Evolutionary conservation across 1,140 invertebrate species (phyloP), one percentile per base, ranked within the genome.

Genomic region (Agrilus planipennis): DNA sequence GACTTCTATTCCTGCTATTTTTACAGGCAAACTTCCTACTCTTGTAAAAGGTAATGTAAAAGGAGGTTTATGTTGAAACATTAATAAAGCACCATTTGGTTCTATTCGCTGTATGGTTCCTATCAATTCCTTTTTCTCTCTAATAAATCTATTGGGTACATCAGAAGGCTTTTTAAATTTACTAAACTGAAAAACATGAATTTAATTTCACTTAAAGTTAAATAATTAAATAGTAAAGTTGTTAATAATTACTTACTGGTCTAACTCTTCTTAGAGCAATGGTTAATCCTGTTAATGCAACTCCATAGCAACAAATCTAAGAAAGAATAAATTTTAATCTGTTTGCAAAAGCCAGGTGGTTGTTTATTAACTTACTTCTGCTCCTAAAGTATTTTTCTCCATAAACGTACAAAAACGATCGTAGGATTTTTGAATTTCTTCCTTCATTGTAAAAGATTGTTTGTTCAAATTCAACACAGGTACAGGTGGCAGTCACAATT

Each of bases 31-130:
- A 47, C 62, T 52, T 19, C 57, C 60, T n/a, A 44, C 21, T 22
- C 49, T 45, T 35, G 50, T 45, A 4, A 63, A 44, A 25, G 64
- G 65, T 14, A 71, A 32, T 3, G 50, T 17, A 37, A 72, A 45
- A 38, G 71, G 49, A 14, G 70, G 67, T 51, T 64, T 64, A 42
- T 73, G 70, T 49, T 70, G 56, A 18, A 73, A 51, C 56, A 70
- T 63, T 34, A 73, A 49, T 34, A 67, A 45, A 15, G 58, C 46
- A 15, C 55, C 57, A 44, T 53, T 60, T n/a, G 68, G 62, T 44
- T 71, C 69, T 41, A 73, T 61, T 39, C 52, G 41, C 34, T 50
- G 58, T 2, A 68, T 66, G 14, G 34, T 49, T 18, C 70, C 70
- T 31, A 53, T 51, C 11, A 73, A 52, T 42, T 63, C 52, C 38